Evolutionary conservation across 2,888 invertebrate genomes (phyloP).

Genomic region (Globia sparganii): DNA sequence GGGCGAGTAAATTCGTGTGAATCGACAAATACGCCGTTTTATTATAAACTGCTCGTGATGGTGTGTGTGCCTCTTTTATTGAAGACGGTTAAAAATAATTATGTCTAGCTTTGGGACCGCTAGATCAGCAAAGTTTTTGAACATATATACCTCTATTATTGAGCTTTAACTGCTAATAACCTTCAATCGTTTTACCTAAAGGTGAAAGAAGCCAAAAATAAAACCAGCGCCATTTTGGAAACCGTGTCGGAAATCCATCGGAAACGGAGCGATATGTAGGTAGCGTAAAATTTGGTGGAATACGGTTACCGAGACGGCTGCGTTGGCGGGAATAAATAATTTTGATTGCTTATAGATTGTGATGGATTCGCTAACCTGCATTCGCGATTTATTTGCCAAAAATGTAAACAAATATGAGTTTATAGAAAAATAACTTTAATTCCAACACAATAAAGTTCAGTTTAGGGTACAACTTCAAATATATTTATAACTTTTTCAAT

Average conservation of each 20-base stretch:
- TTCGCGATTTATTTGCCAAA: no score
- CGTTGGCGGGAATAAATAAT: slow-evolving; percentile 45
- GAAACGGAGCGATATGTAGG: slow-evolving; percentile 63
- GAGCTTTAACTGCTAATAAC: neutral
- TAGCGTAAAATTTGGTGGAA: slow-evolving; percentile 16
- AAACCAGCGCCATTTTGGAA: slow-evolving; percentile 34
- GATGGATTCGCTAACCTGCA: slow-evolving; percentile 16
- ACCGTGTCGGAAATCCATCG: slow-evolving; percentile 72
- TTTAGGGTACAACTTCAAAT: no score
- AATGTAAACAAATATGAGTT: no score
- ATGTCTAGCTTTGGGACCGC: no score
- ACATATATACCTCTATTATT: neutral
- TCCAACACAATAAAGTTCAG: no score
- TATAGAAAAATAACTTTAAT: no score
- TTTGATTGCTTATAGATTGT: slow-evolving; percentile 20
- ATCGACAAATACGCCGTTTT: no score
- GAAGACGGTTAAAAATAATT: neutral
- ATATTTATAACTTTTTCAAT: no score
- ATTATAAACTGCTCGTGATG: neutral
- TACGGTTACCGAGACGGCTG: slow-evolving; percentile 23
- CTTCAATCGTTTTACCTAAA: neutral
- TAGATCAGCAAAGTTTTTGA: neutral
- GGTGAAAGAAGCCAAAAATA: neutral
- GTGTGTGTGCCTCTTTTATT: neutral
- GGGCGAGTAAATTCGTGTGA: no score